Conservation (phyloP, 2,888 invertebrate genomes). For the Ochropleura plecta region DNA sequence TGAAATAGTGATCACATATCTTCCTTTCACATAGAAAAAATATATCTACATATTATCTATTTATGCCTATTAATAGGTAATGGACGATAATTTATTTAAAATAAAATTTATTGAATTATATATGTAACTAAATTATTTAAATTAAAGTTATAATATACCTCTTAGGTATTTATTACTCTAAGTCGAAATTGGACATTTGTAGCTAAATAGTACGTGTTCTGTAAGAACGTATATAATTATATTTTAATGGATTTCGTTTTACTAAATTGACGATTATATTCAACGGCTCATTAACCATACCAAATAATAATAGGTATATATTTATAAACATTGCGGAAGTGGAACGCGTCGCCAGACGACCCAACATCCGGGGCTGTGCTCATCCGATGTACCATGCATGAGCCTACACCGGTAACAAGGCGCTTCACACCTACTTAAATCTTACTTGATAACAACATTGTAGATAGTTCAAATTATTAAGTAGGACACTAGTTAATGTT, state of each 20-base stretch:
- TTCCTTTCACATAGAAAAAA: slow-evolving; percentile 80
- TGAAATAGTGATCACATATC: slow-evolving; percentile 83
- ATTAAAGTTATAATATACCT: slow-evolving; percentile 61
- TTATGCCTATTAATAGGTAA: slow-evolving; percentile 80
- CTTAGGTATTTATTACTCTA: slow-evolving; percentile 59
- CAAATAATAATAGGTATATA: slow-evolving; percentile 28
- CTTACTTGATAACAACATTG: slow-evolving; percentile 54
- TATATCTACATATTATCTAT: slow-evolving; percentile 69
- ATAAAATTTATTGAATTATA: slow-evolving; percentile 70
- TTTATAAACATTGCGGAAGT: slow-evolving; percentile 14
- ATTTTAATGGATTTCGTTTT: slow-evolving; percentile 43
- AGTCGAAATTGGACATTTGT: slow-evolving; percentile 55
- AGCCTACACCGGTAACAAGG: neutral
- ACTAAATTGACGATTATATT: slow-evolving; percentile 34
- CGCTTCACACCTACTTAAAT: slow-evolving; percentile 37
- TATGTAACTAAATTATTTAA: slow-evolving; percentile 64
- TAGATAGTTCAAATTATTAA: slow-evolving; percentile 67
- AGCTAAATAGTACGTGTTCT: slow-evolving; percentile 62
- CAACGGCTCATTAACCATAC: slow-evolving; percentile 22
- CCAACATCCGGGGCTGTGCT: neutral
- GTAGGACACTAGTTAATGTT: slow-evolving; percentile 65
- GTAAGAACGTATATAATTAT: slow-evolving; percentile 50
- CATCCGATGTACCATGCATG: neutral
- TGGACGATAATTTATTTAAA: slow-evolving; percentile 72
- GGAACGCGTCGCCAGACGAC: slow-evolving; percentile 6